These are phyloP conservation scores for Macaria notata DNA, from an alignment of 2,888 invertebrate genomes.

Conservation along the genomic window DNA sequence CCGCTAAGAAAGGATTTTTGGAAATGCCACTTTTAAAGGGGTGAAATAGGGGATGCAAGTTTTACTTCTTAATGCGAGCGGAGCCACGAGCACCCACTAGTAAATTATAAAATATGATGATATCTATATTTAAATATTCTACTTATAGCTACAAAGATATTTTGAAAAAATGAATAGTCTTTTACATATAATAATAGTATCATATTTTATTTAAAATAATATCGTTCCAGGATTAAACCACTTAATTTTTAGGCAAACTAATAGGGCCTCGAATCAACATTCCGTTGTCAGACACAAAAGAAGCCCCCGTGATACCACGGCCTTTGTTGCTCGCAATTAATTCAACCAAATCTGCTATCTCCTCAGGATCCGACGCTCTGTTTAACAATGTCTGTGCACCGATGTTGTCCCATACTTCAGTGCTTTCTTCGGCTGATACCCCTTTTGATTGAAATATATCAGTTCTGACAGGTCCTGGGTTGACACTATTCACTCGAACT, in stretches of 20 bases:
- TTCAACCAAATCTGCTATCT: constrained; percentile 87
- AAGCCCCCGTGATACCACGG: constrained; percentile 90
- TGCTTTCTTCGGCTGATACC: constrained; percentile 45
- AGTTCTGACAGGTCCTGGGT: constrained; percentile 90
- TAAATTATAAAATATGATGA: too few relatives aligned
- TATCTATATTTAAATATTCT: too few relatives aligned
- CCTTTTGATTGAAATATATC: constrained; percentile 31
- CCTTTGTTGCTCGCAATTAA: constrained; percentile 85
- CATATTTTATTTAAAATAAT: too few relatives aligned
- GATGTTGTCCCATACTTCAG: constrained; percentile 81
- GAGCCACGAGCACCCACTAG: too few relatives aligned
- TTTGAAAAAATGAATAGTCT: too few relatives aligned
- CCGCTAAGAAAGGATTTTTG: too few relatives aligned
- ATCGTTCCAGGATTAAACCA: too few relatives aligned
- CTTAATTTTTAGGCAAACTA: background rate
- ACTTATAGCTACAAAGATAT: too few relatives aligned
- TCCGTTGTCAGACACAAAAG: constrained; percentile 38
- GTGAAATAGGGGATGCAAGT: too few relatives aligned
- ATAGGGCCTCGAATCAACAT: constrained; percentile 16
- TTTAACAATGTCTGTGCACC: constrained; percentile 91
- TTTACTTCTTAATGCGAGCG: too few relatives aligned
- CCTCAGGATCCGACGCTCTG: constrained; percentile 66
- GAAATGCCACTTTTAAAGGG: too few relatives aligned
- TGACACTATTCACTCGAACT: constrained; percentile 92
- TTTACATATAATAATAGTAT: too few relatives aligned